Conservation (phyloP, 2,888 invertebrate species). For the Apodemia mormo region DNA sequence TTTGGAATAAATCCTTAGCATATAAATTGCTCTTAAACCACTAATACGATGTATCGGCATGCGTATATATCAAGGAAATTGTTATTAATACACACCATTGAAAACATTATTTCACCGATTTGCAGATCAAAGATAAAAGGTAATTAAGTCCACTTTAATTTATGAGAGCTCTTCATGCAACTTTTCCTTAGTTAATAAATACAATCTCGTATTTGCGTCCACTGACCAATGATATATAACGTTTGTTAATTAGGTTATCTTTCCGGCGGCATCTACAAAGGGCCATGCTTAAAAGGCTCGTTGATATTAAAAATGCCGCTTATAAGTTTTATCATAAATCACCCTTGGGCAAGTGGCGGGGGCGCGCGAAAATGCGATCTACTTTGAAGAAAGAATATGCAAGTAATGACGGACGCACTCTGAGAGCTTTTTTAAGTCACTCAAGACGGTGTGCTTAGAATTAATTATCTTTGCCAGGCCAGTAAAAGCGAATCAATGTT, state of each 20-base stretch:
- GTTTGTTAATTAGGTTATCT: constrained; percentile 81
- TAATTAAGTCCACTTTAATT: constrained; percentile 53
- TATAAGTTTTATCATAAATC: constrained; percentile 79
- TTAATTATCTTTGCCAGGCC: constrained; percentile 58
- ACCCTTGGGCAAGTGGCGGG: constrained; percentile 63
- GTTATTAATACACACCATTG: constrained; percentile 27
- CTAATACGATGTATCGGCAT: constrained; percentile 16
- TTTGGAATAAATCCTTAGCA: not conserved
- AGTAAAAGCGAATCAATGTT: constrained; percentile 48
- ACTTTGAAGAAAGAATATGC: constrained; percentile 75
- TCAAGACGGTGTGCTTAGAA: constrained; percentile 66
- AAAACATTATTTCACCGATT: constrained; percentile 56
- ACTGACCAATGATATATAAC: constrained; percentile 68
- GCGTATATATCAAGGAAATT: constrained; percentile 22
- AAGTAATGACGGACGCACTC: constrained; percentile 75
- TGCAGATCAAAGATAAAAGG: constrained; percentile 56
- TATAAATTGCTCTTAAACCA: constrained; percentile 15
- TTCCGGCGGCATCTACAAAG: constrained; percentile 74
- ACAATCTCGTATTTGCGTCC: constrained; percentile 67
- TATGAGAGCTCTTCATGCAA: constrained; percentile 43
- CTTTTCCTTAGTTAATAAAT: constrained; percentile 52
- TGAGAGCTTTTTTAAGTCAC: constrained; percentile 76
- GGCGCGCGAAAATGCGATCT: constrained; percentile 73
- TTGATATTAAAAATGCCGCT: constrained; percentile 78
- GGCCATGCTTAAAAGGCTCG: constrained; percentile 64